Evolutionary conservation across 2,888 invertebrate species (phyloP), one percentile per base, ranked within the genome.

Genomic region (Nymphalis urticae): DNA sequence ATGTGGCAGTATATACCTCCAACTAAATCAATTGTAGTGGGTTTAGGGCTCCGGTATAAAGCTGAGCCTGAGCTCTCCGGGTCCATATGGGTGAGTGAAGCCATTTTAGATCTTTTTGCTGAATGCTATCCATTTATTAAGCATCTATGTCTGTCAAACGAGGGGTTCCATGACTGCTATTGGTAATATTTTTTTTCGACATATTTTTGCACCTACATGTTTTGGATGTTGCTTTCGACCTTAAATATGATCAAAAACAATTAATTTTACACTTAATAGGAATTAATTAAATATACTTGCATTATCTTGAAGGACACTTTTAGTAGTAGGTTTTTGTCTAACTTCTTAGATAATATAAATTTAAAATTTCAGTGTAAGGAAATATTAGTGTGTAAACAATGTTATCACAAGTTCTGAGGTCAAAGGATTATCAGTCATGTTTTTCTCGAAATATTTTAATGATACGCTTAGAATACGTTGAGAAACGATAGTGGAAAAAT

Each of bases 1-100:
- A 93, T 88, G 78, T 92, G 91, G 82, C 94, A 94, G 77, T 87
- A 89, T 51, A 94, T 94, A 56, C 94, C 94, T 79, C 94, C 92
- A 48, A 89, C 82, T 75, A 85, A 77, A 73, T 90, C 88, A 64
- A 92, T 86, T 72, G 90, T 83, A 66, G 90, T 91, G 72, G 79
- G 84, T 77, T 89, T 90, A 65, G 77, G 76, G 71, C 70, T 54
- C 62, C 70, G 66, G 60, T 70, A 73, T 64, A 69, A 72, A 72
- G 74, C 76, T 75, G 66, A 71, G 69, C 74, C 76, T 66, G 66
- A 64, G 64, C 51, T 73, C 59, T 74, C 65, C 47, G 68, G 71
- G 63, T 75, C 66, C 71, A 70, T 68, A 73, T 66, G 72, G 70
- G 73, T 73, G 72, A 73, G 75, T 73, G 85, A 84, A 80, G 85